phyloP scores from a whole-genome alignment of 2,797 vertebrate genomes.

The Schizopygopsis pylzovi region DNA sequence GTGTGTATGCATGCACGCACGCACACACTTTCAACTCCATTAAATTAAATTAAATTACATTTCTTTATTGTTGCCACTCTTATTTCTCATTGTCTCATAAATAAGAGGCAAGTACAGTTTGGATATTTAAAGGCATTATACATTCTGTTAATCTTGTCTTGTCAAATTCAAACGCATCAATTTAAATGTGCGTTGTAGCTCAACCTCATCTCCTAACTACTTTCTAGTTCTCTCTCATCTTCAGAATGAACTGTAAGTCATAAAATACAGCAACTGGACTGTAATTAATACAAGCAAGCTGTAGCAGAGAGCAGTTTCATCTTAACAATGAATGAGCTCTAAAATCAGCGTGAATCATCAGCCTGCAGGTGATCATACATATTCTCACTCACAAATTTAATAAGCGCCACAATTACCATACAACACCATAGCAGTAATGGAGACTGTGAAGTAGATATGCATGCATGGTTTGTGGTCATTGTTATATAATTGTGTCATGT shows the following conservation, averaged over 20 bases:
- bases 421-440: background rate
- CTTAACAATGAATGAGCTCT: background rate
- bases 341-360: slow-evolving; percentile 30
- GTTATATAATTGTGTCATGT: background rate
- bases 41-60: too few relatives aligned
- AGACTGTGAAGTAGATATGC: background rate
- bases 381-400: slow-evolving; percentile 35
- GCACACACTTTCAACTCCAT: too few relatives aligned
- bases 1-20: too few relatives aligned
- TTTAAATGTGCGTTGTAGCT: background rate
- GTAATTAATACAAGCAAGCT: slow-evolving; percentile 20
- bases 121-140: background rate
- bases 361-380: slow-evolving; percentile 47
- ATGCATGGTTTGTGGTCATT: background rate
- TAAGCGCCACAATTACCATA: slow-evolving; percentile 20
- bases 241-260: slow-evolving; percentile 1
- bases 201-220: background rate
- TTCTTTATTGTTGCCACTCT: too few relatives aligned
- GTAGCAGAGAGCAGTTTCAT: slow-evolving; percentile 6
- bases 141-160: background rate
- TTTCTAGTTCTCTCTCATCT: background rate
- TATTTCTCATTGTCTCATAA: too few relatives aligned
- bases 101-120: background rate
- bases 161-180: background rate
- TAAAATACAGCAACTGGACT: background rate